These are phyloP conservation scores for Capromys pilorides DNA, from an alignment of 2,797 vertebrate genomes.

Conservation along the genomic window DNA sequence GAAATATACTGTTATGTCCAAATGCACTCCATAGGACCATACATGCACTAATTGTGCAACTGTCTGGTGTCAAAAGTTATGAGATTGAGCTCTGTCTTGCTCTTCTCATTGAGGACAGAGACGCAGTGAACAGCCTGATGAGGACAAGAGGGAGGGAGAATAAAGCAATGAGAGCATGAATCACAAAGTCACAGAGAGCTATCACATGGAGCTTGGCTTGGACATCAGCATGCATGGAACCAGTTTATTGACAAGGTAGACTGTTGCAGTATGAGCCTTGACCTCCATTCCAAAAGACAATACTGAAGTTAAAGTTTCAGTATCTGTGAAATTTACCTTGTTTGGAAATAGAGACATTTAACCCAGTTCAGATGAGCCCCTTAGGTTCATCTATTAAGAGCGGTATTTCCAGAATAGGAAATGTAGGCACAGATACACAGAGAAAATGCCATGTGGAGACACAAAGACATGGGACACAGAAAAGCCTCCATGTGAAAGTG, in stretches of 20 bases:
- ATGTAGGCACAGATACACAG: neutral
- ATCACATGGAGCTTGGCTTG: accelerated
- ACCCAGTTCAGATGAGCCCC: neutral
- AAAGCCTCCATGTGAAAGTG: neutral
- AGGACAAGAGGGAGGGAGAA: neutral
- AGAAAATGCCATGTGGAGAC: neutral
- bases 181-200: neutral
- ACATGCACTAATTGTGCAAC: neutral
- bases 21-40: too few species aligned
- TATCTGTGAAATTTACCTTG: neutral
- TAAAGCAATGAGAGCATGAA: neutral
- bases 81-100: too few species aligned
- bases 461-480: neutral
- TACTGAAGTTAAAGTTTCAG: neutral
- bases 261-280: neutral
- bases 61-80: neutral
- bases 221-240: neutral
- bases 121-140: neutral
- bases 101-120: neutral
- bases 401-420: neutral
- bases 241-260: too few species aligned
- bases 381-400: neutral
- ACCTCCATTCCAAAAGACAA: neutral
- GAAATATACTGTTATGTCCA: neutral
- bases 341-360: neutral